Base-by-base conservation (phyloP, 2,113 vertebrate genomes). In the Ovis canadensis region DNA sequence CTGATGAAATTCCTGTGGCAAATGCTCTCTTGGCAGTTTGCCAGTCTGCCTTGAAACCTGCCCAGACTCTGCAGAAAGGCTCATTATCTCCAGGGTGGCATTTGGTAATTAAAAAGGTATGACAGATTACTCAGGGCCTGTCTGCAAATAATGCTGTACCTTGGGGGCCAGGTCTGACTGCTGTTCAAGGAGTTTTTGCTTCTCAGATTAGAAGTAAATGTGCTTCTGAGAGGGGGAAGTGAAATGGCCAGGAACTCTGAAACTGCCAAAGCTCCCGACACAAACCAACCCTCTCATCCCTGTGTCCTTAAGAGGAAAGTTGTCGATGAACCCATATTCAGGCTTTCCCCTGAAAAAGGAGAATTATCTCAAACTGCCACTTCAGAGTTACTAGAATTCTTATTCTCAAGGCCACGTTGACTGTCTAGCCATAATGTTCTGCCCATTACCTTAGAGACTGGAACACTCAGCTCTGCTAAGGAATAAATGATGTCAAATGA, bases 51-150 rank as follows among this genome's bases (percentile, higher is more conserved):
- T 95, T 7, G 27, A 87, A 98, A 83, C 64, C 88, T 62, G 78
- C 94, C 91, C 62, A 95, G 93, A 95, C n/a, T 97, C 84, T 74
- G 62, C 84, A 97, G 98, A 96, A 91, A 91, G 27, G 19, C 45
- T 96, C 88, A 77, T 98, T 96, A 94, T 78, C 88, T 71, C 67
- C 97, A 90, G 96, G 97, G 91, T 97, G 40, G 64, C 33, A 77
- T 92, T 98, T 97, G 90, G 55, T 98, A 98, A 98, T 98, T 97
- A 98, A 98, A 98, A 98, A 97, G 90, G 67, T 96, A 57, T 59
- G 90, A 98, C 93, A 97, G 98, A 98, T 98, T 7, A 97, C 95
- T 97, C 86, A 92, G 67, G 92, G 74, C 87, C 80, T 89, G 64
- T 97, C 83, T 98, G 95, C 94, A 96, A 98, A 98, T 92, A 54